These are phyloP conservation scores for Galeopterus variegatus DNA, from an alignment of 2,113 vertebrate genomes.

Conservation along the genomic window DNA sequence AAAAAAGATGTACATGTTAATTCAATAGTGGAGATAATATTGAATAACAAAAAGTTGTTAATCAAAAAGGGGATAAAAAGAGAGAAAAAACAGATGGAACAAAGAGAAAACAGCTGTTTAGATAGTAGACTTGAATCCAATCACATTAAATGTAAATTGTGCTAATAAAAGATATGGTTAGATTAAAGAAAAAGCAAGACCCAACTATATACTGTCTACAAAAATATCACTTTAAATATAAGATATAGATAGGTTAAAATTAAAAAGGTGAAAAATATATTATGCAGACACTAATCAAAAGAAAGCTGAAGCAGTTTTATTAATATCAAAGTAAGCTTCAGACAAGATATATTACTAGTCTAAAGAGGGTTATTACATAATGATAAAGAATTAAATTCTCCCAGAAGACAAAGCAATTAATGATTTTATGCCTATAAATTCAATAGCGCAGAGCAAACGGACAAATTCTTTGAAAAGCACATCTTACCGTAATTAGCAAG, in stretches of 20 bases:
- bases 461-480: conserved; percentile 46
- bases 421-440: conserved; percentile 56
- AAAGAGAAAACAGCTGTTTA: conserved; percentile 22
- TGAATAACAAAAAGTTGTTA: conserved; percentile 15
- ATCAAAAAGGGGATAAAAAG: background rate
- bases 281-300: conserved; percentile 2
- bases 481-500: conserved; percentile 55
- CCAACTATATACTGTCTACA: background rate
- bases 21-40: background rate
- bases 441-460: conserved; percentile 30
- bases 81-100: background rate
- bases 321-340: conserved; percentile 24
- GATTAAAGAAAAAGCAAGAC: background rate
- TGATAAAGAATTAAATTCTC: conserved; percentile 35
- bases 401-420: conserved; percentile 43
- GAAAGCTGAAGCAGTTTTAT: conserved; percentile 38
- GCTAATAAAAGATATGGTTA: conserved; percentile 39
- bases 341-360: conserved; percentile 41
- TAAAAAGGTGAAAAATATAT: background rate
- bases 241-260: background rate
- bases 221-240: conserved; percentile 51
- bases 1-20: background rate
- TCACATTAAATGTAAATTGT: conserved; percentile 34
- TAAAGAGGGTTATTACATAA: conserved; percentile 16
- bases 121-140: conserved; percentile 44